Percentiles rank a stretch among this genome's conserved stretches.
These are phyloP conservation scores for Anguilla obscura DNA, from an alignment of 2,797 vertebrate genomes.

Conservation along the genomic window DNA sequence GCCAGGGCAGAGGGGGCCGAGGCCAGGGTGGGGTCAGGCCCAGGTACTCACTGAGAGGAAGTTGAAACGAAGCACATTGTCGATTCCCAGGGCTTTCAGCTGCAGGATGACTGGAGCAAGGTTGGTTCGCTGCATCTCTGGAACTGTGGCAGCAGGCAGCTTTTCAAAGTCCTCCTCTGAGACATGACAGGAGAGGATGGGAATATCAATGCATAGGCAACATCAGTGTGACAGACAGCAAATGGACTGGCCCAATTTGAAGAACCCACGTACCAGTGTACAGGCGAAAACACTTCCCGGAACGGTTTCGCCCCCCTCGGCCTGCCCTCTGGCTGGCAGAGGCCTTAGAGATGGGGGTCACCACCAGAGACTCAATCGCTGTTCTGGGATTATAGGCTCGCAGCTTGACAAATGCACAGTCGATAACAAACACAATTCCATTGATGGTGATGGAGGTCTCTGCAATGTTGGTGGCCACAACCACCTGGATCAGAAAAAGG, in stretches of 20 bases:
- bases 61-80: conserved; percentile 96
- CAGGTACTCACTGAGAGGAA: conserved; percentile 87
- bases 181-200: conserved; percentile 1
- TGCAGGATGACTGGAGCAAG: conserved; percentile 95
- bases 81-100: conserved; percentile 95
- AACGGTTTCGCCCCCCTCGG: conserved; percentile 86
- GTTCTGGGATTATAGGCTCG: conserved; percentile 91
- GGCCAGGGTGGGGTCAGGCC: neutral
- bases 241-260: neutral
- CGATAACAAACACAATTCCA: conserved; percentile 88
- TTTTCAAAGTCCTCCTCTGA: conserved; percentile 96
- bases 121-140: conserved; percentile 98
- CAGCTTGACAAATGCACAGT: conserved; percentile 96
- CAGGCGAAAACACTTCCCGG: conserved; percentile 92
- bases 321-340: conserved; percentile 94
- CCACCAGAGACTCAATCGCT: conserved; percentile 91
- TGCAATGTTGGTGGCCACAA: conserved; percentile 94
- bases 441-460: conserved; percentile 97
- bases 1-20: neutral
- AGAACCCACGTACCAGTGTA: conserved; percentile 82
- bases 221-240: neutral
- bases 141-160: conserved; percentile 85
- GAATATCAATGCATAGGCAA: neutral
- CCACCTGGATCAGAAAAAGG: conserved; percentile 73
- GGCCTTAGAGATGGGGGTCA: conserved; percentile 94